These are phyloP conservation scores for Falco rusticolus DNA, from an alignment of 2,797 vertebrate genomes.

Conservation along the genomic window DNA sequence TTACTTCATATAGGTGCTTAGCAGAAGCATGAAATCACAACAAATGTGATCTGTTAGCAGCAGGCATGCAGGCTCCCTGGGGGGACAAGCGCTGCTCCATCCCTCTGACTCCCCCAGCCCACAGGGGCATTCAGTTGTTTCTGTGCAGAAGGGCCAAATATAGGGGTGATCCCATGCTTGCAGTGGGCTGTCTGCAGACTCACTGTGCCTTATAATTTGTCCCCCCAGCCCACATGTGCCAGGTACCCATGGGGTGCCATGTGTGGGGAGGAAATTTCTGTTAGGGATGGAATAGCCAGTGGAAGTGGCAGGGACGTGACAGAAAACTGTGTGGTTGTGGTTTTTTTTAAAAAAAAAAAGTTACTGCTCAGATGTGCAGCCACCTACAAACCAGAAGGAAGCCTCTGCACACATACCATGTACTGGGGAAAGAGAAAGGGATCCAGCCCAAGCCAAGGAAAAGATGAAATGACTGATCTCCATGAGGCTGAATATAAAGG, in stretches of 20 bases:
- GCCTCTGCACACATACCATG: not conserved
- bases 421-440: not conserved
- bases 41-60: not conserved
- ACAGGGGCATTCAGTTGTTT: not conserved
- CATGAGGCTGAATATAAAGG: not conserved
- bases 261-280: not conserved
- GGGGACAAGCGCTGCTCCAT: not conserved
- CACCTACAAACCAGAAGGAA: not conserved
- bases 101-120: not conserved
- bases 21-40: not conserved
- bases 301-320: not conserved
- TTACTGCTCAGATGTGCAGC: not conserved
- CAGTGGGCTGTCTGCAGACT: not conserved
- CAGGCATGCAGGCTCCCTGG: not conserved
- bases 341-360: too few relatives aligned
- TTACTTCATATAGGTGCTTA: not conserved
- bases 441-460: not conserved
- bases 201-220: not conserved
- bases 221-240: too few relatives aligned
- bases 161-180: not conserved
- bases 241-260: not conserved
- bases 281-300: not conserved
- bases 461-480: not conserved
- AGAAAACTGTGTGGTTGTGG: not conserved
- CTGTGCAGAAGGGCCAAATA: not conserved